A percentile compares a stretch with the other conserved stretches of the same genome.
Conservation (phyloP, 2,113 vertebrate species). For the Hipposideros armiger region DNA sequence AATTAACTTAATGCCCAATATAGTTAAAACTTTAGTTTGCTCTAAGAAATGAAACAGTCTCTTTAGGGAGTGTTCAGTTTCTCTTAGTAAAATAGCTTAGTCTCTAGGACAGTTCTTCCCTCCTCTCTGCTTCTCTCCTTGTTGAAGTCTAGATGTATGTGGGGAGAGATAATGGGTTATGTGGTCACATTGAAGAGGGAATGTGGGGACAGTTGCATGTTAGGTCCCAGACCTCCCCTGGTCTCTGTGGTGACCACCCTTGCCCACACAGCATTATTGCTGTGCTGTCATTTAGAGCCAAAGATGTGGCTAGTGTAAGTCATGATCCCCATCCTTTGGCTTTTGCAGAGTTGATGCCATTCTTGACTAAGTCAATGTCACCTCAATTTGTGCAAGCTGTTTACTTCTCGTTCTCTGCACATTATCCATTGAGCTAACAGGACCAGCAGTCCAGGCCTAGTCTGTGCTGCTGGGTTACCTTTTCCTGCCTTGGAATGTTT, state of each 20-base stretch:
- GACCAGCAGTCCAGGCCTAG: background rate
- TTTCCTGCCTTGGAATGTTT: background rate
- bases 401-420: background rate
- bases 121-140: background rate
- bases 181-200: background rate
- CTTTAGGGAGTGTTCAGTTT: background rate
- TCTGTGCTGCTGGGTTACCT: background rate
- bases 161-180: background rate
- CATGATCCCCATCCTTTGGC: background rate
- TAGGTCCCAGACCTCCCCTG: background rate
- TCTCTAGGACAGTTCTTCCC: background rate
- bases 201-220: background rate
- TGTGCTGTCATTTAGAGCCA: background rate
- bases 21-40: background rate
- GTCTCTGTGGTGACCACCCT: background rate
- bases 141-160: background rate
- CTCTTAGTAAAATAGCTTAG: background rate
- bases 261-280: no score
- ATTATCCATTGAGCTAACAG: background rate
- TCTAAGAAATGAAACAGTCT: conserved; percentile 2
- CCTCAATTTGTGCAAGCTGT: background rate
- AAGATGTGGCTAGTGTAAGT: background rate
- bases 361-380: background rate
- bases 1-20: background rate
- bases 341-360: background rate